Conservation (phyloP, 2,888 invertebrate species). For the Phania funesta region DNA sequence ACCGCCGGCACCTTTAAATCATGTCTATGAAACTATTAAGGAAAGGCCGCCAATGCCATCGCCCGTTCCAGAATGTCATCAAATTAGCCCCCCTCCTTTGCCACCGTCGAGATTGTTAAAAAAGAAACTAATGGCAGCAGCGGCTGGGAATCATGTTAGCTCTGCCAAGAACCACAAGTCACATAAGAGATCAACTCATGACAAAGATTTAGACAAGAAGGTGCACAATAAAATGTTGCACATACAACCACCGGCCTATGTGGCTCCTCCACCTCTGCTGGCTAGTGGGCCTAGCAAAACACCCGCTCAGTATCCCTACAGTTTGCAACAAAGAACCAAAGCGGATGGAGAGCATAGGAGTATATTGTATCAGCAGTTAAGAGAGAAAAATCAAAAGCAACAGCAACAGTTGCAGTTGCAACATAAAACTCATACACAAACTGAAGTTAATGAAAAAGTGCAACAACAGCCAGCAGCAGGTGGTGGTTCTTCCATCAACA, state of each 20-base stretch:
- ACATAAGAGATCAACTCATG: conserved; percentile 54
- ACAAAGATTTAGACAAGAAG: conserved; percentile 55
- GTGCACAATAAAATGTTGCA: conserved; percentile 53
- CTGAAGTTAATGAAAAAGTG: conserved; percentile 57
- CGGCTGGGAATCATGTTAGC: conserved; percentile 11
- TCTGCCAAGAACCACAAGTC: conserved; percentile 45
- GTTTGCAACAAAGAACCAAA: conserved; percentile 72
- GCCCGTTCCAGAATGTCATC: conserved; percentile 63
- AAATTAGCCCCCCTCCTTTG: conserved; percentile 55
- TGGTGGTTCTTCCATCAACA: neutral
- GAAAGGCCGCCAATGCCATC: conserved; percentile 69
- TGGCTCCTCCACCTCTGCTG: conserved; percentile 65
- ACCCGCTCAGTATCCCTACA: conserved; percentile 70
- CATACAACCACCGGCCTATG: conserved; percentile 66
- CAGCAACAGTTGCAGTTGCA: conserved; percentile 59
- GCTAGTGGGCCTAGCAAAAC: conserved; percentile 55
- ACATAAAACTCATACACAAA: conserved; percentile 39
- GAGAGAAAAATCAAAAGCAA: conserved; percentile 67
- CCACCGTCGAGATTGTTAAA: conserved; percentile 68
- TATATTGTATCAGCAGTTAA: conserved; percentile 69
- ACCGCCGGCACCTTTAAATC: conserved; percentile 70
- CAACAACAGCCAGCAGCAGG: conserved; percentile 50
- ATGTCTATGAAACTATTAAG: conserved; percentile 73
- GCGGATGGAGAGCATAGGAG: conserved; percentile 74
- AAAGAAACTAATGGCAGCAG: conserved; percentile 56